Conservation (phyloP, 2,888 invertebrate species). For the Agrotis exclamationis region DNA sequence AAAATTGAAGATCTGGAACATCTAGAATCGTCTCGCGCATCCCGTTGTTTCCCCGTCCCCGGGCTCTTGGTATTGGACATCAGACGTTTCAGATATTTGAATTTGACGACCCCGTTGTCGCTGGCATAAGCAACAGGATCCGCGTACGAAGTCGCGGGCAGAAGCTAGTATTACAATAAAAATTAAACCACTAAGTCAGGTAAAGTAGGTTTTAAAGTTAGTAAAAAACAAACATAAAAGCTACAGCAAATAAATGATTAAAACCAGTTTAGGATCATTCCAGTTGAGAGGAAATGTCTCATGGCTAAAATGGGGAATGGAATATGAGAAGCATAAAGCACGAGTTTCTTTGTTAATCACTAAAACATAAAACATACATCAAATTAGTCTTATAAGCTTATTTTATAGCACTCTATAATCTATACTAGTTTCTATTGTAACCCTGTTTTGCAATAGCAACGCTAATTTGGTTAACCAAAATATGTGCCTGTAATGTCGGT, state of each 20-base stretch:
- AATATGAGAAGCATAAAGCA: conserved; percentile 68
- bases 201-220: conserved; percentile 24
- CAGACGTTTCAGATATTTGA: too few relatives aligned
- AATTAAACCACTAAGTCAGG: not conserved
- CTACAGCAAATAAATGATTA: conserved; percentile 6
- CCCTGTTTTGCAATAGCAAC: too few relatives aligned
- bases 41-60: too few relatives aligned
- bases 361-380: not conserved
- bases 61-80: too few relatives aligned
- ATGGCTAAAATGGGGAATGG: conserved; percentile 50
- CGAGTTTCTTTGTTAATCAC: conserved; percentile 35
- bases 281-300: conserved; percentile 5
- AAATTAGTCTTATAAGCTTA: not conserved
- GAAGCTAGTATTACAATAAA: too few relatives aligned
- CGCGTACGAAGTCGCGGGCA: too few relatives aligned
- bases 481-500: too few relatives aligned
- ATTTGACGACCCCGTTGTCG: too few relatives aligned
- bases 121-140: too few relatives aligned
- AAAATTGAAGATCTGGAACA: too few relatives aligned
- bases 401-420: not conserved
- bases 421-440: not conserved
- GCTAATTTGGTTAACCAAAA: too few relatives aligned
- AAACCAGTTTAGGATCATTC: not conserved
- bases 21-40: too few relatives aligned
- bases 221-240: conserved; percentile 23